Evolutionary conservation across 2,797 vertebrate genomes (phyloP), one percentile per base, ranked within the genome.

Genomic region (Megaceryle alcyon): DNA sequence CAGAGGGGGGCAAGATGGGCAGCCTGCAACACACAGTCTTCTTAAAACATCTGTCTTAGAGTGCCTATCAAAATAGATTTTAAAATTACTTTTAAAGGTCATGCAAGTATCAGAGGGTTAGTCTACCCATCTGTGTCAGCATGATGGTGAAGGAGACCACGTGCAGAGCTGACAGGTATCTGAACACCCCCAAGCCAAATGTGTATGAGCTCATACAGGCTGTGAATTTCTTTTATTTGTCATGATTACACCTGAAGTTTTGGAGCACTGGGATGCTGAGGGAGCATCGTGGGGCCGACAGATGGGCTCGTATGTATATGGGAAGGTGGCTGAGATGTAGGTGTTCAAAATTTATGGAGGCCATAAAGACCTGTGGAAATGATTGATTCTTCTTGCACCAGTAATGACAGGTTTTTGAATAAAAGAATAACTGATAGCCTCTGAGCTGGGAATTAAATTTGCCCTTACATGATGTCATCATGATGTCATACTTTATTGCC

Each of bases 401-500:
- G 23, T 14, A 59, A 60, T 59, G 92, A 77, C 81, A 79, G 86
- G 13, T 15, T 88, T 65, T 82, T 5, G 73, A 92, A 51, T 60
- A 79, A 82, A 94, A 44, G 16, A 66, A 83, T 92, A 91, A 95
- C 88, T 71, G 90, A 95, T 92, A 63, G 92, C 81, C 83, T 82
- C 88, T 11, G 23, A 77, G 78, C 73, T 41, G 86, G 78, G 86
- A 82, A 82, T 94, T 82, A 28, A 70, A 77, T 73, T 76, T 66
- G 70, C 88, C 60, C 60, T 91, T 84, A 68, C 82, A 90, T 96
- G 95, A 95, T 59, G 73, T 96, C 94, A 96, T 69, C 77, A 82
- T 95, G 95, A 95, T 88, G 85, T 96, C 96, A 97, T 92, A 4
- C 65, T 95, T 97, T 88, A 96, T 94, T 71, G 93, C 65, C 59